Evolutionary conservation across 2,888 invertebrate species (phyloP).

Genomic region (Nemoura dubitans): DNA sequence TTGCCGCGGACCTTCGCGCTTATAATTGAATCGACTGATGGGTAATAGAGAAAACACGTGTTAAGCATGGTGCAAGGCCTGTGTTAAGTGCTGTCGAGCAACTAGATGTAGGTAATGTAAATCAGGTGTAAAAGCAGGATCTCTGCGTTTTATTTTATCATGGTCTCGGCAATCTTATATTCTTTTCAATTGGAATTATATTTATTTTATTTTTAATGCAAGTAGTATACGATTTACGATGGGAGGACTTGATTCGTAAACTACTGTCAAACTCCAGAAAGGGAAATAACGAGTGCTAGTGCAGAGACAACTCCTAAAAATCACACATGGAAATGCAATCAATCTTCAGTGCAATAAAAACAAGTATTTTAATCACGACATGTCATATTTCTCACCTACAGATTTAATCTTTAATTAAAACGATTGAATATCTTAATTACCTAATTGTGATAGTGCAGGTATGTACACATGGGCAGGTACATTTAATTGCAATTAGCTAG

Average conservation of each 20-base stretch:
- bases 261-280: neutral
- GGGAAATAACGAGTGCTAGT: neutral
- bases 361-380: constrained; percentile 7
- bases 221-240: constrained; percentile 5
- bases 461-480: neutral
- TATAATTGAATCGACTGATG: neutral
- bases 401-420: constrained; percentile 3
- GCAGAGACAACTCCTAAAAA: neutral
- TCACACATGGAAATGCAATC: neutral
- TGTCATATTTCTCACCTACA: neutral
- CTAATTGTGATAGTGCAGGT: neutral
- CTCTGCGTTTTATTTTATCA: neutral
- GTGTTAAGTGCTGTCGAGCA: neutral
- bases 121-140: neutral
- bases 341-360: neutral
- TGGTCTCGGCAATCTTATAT: neutral
- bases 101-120: neutral
- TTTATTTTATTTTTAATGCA: neutral
- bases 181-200: neutral
- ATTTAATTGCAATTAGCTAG: constrained; percentile 31
- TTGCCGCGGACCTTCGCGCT: neutral
- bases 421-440: constrained; percentile 35
- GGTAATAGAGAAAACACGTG: neutral
- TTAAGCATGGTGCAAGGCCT: neutral
- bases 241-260: neutral